These are phyloP conservation scores for Mesoclemmys tuberculata DNA, from an alignment of 2,113 vertebrate genomes.

Conservation along the genomic window DNA sequence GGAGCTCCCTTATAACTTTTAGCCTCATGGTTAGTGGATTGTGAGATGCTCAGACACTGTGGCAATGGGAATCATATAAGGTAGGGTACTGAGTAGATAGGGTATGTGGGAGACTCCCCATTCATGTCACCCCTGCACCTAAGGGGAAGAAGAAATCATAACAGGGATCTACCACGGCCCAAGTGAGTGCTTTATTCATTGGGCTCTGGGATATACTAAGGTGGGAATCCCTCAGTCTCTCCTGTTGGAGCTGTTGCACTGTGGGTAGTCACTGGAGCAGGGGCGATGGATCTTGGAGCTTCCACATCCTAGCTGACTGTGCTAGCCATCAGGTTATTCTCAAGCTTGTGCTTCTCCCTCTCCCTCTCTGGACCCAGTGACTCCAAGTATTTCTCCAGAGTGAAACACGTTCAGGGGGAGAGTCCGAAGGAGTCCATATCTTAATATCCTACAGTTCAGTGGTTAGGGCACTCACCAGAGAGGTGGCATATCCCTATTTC, in stretches of 20 bases:
- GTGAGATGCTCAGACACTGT: too few relatives aligned
- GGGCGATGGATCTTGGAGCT: neutral
- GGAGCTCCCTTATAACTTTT: too few relatives aligned
- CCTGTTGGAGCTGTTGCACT: neutral
- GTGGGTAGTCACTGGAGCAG: neutral
- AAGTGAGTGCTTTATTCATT: neutral
- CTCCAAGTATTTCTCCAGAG: neutral
- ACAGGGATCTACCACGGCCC: too few relatives aligned
- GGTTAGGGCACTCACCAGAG: neutral
- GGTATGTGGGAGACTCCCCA: too few relatives aligned
- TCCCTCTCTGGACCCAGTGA: neutral
- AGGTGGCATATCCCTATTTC: neutral
- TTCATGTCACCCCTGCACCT: too few relatives aligned
- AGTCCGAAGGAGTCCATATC: neutral
- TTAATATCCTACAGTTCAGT: neutral
- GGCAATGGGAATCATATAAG: too few relatives aligned
- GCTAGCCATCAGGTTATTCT: neutral
- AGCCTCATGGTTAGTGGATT: too few relatives aligned
- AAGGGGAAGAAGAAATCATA: too few relatives aligned
- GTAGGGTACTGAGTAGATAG: too few relatives aligned
- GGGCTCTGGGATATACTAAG: neutral
- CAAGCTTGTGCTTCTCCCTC: neutral
- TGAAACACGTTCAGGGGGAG: neutral
- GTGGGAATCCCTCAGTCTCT: neutral
- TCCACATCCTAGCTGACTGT: neutral